Conservation (phyloP, 2,113 vertebrate genomes). For the Passer domesticus region DNA sequence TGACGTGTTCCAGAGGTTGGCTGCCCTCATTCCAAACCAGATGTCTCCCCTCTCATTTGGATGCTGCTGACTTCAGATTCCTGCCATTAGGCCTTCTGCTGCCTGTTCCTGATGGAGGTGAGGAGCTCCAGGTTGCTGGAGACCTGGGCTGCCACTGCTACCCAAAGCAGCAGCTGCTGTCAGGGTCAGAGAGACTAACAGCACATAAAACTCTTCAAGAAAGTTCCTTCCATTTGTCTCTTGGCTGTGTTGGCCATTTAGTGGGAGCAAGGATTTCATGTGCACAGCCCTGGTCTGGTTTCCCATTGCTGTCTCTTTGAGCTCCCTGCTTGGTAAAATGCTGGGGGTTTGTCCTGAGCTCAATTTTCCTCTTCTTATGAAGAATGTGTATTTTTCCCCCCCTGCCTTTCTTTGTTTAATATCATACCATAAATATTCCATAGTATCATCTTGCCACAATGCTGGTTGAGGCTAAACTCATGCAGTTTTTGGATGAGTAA, state of each 20-base stretch:
- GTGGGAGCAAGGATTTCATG: background rate
- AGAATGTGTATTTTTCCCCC: fast-evolving
- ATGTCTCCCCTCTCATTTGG: background rate
- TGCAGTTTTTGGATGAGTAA: background rate
- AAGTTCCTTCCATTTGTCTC: background rate
- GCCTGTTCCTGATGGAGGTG: background rate
- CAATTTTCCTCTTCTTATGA: background rate
- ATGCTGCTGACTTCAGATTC: background rate
- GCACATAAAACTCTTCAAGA: background rate
- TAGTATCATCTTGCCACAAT: background rate
- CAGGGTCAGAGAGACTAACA: background rate
- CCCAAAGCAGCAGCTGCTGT: fast-evolving
- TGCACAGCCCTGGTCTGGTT: background rate
- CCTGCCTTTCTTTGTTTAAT: background rate
- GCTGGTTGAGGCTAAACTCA: background rate
- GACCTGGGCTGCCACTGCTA: background rate
- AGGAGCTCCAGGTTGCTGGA: background rate
- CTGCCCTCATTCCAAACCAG: slow-evolving; percentile 3
- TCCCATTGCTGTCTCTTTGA: background rate
- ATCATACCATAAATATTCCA: background rate
- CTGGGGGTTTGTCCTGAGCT: background rate
- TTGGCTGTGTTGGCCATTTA: background rate
- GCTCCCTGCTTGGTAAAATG: background rate
- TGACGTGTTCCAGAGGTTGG: background rate
- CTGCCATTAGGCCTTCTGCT: background rate